Evolutionary conservation across 2,113 vertebrate genomes (phyloP), one percentile per base, ranked within the genome.

Genomic region (Megalops atlanticus): DNA sequence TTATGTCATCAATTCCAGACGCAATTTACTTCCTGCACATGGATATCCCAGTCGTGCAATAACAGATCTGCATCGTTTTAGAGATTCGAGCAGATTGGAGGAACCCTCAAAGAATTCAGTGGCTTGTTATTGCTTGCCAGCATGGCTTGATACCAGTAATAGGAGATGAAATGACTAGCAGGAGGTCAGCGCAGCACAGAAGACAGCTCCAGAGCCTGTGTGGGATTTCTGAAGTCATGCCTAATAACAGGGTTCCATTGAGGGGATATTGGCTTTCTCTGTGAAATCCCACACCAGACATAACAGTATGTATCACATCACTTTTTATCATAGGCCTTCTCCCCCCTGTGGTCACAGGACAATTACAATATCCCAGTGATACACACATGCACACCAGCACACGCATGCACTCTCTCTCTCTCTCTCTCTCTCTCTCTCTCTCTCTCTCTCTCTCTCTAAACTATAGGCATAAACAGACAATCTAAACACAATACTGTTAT

Each of bases 1-100:
- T 92, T 92, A 92, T 93, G 91, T 93, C 90, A 92, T 88, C 84
- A 81, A 76, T 85, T 88, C 41, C 78, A 85, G 75, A 79, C 85
- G 10, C 84, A 75, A 84, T 81, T 77, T 40, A 82, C 81, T 77
- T 78, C 82, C 78, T 82, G 79, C 76, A 85, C 85, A 84, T 40
- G 39, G 12, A 31, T 64, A 64, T 31, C n/a, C 58, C n/a, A 11
- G 58, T 0, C 11, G 24, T 8, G 36, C 15, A 43, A n/a, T 39
- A 7, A 10, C 10, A 39, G 36, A 41, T 18, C 38, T 39, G 73
- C 38, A 43, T 43, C 39, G 14, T 43, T 14, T 43, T 21, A 27
- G 21, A 43, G 7, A 45, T 41, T 31, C 10, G 2, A n/a, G 21
- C 39, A 78, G 18, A 78, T 31, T 15, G 40, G 54, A 69, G 39